Conservation (phyloP, 2,797 vertebrate species). For the Holocentrus rufus region DNA sequence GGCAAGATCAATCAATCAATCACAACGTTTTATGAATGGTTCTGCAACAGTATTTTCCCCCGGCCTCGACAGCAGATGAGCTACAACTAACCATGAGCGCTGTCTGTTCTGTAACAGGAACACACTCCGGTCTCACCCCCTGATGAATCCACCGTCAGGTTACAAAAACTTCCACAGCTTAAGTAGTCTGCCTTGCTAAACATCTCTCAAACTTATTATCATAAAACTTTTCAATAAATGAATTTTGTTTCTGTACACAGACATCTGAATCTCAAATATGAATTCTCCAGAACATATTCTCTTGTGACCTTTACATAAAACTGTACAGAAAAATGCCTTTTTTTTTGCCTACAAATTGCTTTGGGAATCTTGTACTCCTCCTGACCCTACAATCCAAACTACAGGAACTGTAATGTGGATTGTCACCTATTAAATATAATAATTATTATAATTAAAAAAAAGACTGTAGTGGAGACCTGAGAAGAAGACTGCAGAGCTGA, state of each 20-base stretch:
- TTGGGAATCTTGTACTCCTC: background rate
- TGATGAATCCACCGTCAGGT: too few relatives aligned
- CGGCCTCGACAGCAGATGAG: too few relatives aligned
- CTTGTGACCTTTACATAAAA: slow-evolving; percentile 9
- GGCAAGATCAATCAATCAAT: slow-evolving; percentile 7
- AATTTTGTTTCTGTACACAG: slow-evolving; percentile 10
- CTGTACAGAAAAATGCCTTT: background rate
- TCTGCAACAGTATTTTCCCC: slow-evolving; percentile 17
- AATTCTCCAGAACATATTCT: background rate
- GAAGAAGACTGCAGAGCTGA: slow-evolving; percentile 9
- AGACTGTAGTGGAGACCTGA: slow-evolving; percentile 36
- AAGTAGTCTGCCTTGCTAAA: background rate
- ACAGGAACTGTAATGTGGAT: background rate
- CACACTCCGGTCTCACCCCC: too few relatives aligned
- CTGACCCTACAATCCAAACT: slow-evolving; percentile 1
- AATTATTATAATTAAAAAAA: too few relatives aligned
- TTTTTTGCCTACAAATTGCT: too few relatives aligned
- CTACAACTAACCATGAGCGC: too few relatives aligned
- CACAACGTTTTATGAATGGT: slow-evolving; percentile 13
- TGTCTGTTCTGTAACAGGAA: too few relatives aligned
- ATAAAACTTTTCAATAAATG: slow-evolving; percentile 5
- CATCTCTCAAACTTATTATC: slow-evolving; percentile 7
- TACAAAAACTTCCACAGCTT: slow-evolving; percentile 2
- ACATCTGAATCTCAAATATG: slow-evolving; percentile 19
- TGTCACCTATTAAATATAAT: slow-evolving; percentile 9